Evolutionary conservation across 2,888 invertebrate species (phyloP).

Genomic region (Chironomus tentans): DNA sequence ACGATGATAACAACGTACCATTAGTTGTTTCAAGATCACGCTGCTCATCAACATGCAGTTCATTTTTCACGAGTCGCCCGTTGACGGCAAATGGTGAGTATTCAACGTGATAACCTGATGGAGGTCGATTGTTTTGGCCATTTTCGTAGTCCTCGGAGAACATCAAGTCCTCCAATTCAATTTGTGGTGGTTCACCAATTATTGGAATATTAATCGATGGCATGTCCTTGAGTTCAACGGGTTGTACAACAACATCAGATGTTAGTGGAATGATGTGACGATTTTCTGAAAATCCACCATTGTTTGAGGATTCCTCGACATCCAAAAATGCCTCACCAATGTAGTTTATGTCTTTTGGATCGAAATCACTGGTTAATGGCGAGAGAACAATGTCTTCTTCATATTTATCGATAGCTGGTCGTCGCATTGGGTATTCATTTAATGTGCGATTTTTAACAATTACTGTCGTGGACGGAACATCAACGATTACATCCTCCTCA

Average conservation of each 20-base stretch:
- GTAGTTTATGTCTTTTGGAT: constrained; percentile 41
- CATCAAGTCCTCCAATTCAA: constrained; percentile 36
- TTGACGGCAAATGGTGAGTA: constrained; percentile 1
- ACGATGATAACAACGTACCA: neutral
- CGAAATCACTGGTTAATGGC: constrained; percentile 36
- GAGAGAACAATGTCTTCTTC: constrained; percentile 41
- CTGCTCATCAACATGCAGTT: constrained; percentile 13
- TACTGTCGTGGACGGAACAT: constrained; percentile 27
- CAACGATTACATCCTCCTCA: constrained; percentile 32
- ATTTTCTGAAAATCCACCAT: constrained; percentile 29
- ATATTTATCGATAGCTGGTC: constrained; percentile 32
- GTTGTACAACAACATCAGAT: constrained; percentile 40
- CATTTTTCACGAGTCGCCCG: constrained; percentile 14
- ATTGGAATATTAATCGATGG: constrained; percentile 42
- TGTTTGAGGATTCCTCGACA: constrained; percentile 37
- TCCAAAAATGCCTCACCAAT: constrained; percentile 43
- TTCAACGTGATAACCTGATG: neutral
- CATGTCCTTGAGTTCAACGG: constrained; percentile 35
- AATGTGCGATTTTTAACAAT: constrained; percentile 27
- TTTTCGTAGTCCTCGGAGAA: constrained; percentile 12
- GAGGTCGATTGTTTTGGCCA: neutral
- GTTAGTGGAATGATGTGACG: constrained; percentile 28
- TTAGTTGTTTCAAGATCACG: neutral
- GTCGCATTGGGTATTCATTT: neutral
- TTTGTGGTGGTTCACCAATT: constrained; percentile 43